Base-by-base conservation (phyloP, 2,113 vertebrate genomes). In the Vulpes vulpes region DNA sequence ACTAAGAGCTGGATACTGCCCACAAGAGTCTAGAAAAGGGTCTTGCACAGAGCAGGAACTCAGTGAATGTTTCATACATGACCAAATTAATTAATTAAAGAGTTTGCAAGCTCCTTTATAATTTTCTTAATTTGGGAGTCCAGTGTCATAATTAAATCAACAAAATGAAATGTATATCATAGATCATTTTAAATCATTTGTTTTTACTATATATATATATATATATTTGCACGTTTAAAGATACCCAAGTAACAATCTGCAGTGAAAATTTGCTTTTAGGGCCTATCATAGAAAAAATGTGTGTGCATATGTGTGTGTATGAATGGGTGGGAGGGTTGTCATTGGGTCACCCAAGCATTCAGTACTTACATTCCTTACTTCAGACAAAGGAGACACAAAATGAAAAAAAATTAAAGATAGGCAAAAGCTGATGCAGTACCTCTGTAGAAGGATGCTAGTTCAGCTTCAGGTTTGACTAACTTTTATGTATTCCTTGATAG, bases 401-500 rank as follows among this genome's bases (percentile, higher is more conserved):
- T 30, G 27, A 32, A 55, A 62, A 62, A 90, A 88, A 90, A 76
- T 14, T 51, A 53, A 89, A 88, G 32, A 43, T 49, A 67, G 6
- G 38, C n/a, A 89, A 96, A 94, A 55, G 16, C 25, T 97, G 81
- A 79, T 30, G 60, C 20, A 94, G 62, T 32, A 91, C 69, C 59
- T 96, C 91, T 95, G 23, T 16, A 95, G 32, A 91, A n/a, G 14
- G 49, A 94, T 85, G 97, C 92, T 65, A 80, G 4, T 32, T 81
- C 27, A 97, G 8, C n/a, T 95, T 74, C 89, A 83, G 94, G 53
- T 80, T 89, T 94, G 80, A 94, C 91, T 97, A 85, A 94, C 19
- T 97, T 60, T 82, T 64, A 76, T 83, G 91, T 92, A 93, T 96
- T 91, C 38, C 51, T 98, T 98, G 93, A 93, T 89, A 97, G 95